Percentiles rank a stretch among this genome's conserved stretches.
Evolutionary conservation across 2,888 invertebrate genomes (phyloP).

Genomic region (Clanis bilineata): DNA sequence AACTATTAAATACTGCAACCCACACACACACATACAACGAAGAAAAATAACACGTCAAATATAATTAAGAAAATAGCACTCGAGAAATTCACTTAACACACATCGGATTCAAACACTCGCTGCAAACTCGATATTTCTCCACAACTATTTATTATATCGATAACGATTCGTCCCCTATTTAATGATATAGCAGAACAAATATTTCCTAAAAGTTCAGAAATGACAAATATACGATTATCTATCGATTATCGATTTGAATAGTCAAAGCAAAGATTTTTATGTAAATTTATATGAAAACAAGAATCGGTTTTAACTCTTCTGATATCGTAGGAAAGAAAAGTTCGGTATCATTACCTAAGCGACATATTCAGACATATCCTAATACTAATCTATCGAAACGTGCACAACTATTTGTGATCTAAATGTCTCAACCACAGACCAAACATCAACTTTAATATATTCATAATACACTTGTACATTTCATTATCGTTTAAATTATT

Average conservation of each 20-base stretch:
- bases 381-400: conserved; percentile 14
- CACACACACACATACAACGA: background rate
- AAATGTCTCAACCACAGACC: conserved; percentile 76
- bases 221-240: too few species aligned
- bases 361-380: background rate
- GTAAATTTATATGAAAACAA: too few species aligned
- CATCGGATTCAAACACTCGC: background rate
- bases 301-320: too few species aligned
- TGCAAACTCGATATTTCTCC: background rate
- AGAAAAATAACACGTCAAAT: background rate
- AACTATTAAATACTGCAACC: background rate
- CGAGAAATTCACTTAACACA: background rate
- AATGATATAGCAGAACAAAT: too few species aligned
- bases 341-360: too few species aligned
- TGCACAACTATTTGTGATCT: conserved; percentile 55
- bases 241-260: too few species aligned
- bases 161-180: too few species aligned
- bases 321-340: too few species aligned
- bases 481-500: conserved; percentile 62
- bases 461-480: conserved; percentile 67
- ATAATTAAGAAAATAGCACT: background rate
- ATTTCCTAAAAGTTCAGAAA: too few species aligned
- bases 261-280: too few species aligned
- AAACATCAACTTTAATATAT: conserved; percentile 68
- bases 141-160: background rate